Percentiles rank a stretch among this genome's conserved stretches.
Evolutionary conservation across 2,113 vertebrate species (phyloP).

Genomic region (Vombatus ursinus): DNA sequence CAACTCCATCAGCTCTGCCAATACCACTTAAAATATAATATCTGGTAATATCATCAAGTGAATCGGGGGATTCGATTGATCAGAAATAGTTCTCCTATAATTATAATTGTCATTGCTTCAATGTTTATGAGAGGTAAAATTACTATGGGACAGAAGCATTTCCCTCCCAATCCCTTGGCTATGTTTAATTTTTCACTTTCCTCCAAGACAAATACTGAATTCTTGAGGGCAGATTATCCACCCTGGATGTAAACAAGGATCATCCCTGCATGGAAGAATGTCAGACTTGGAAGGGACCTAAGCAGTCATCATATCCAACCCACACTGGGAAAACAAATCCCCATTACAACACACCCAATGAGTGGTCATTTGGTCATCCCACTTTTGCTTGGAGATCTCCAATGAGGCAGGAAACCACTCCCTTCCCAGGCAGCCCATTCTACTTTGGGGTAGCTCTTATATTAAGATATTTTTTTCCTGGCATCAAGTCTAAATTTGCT

Average conservation of each 20-base stretch:
- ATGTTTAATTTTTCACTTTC: conserved; percentile 15
- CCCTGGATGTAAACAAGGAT: conserved; percentile 59
- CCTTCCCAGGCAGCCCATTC: background rate
- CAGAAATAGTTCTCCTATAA: background rate
- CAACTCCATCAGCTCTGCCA: background rate
- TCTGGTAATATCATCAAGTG: background rate
- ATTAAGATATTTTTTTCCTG: background rate
- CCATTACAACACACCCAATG: background rate
- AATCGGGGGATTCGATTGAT: background rate
- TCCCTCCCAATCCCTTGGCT: conserved; percentile 34
- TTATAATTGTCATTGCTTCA: background rate
- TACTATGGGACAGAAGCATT: background rate
- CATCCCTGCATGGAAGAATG: background rate
- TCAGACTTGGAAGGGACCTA: background rate
- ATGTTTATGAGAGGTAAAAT: background rate
- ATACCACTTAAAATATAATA: background rate
- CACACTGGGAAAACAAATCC: background rate
- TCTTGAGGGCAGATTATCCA: conserved; percentile 46
- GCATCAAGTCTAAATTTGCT: background rate
- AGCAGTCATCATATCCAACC: background rate
- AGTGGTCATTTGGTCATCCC: background rate
- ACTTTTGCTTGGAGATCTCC: background rate
- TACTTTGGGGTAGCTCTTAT: background rate
- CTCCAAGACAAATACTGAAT: conserved; percentile 70
- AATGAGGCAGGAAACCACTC: background rate